These are phyloP conservation scores for Chelonus insularis DNA, from an alignment of 1,140 invertebrate species.

Conservation along the genomic window DNA sequence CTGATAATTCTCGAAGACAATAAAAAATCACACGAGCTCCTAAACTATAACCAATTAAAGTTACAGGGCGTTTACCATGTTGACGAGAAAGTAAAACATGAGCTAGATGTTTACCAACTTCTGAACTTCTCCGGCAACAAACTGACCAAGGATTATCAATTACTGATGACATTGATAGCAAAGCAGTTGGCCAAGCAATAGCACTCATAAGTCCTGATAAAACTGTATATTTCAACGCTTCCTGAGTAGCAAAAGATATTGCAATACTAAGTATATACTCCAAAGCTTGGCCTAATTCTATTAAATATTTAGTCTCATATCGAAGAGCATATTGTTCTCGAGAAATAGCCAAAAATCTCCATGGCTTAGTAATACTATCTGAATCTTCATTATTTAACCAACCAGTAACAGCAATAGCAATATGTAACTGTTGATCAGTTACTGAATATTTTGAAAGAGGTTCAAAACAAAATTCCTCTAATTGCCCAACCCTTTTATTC, in stretches of 20 bases:
- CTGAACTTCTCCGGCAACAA: conserved; percentile 66
- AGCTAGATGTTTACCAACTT: conserved; percentile 72
- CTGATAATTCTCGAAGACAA: conserved; percentile 65
- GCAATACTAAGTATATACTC: conserved; percentile 70
- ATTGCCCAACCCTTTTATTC: conserved; percentile 71
- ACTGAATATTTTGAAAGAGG: conserved; percentile 54
- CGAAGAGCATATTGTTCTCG: conserved; percentile 72
- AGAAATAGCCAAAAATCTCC: conserved; percentile 65
- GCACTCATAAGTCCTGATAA: conserved; percentile 69
- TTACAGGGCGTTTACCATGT: conserved; percentile 74
- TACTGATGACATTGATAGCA: conserved; percentile 67
- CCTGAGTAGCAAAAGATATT: conserved; percentile 70
- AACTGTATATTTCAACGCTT: conserved; percentile 75
- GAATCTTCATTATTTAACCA: conserved; percentile 64
- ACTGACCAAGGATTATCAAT: conserved; percentile 81
- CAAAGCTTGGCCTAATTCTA: conserved; percentile 68
- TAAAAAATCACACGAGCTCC: conserved; percentile 76
- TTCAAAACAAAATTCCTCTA: conserved; percentile 74
- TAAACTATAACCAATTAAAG: conserved; percentile 73
- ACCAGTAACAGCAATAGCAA: conserved; percentile 71
- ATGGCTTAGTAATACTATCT: conserved; percentile 63
- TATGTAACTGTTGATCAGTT: conserved; percentile 61
- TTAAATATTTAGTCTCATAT: conserved; percentile 72
- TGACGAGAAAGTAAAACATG: conserved; percentile 67
- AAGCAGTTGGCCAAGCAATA: conserved; percentile 71